Conservation (phyloP, 2,888 invertebrate species). For the Saturnia pavonia region DNA sequence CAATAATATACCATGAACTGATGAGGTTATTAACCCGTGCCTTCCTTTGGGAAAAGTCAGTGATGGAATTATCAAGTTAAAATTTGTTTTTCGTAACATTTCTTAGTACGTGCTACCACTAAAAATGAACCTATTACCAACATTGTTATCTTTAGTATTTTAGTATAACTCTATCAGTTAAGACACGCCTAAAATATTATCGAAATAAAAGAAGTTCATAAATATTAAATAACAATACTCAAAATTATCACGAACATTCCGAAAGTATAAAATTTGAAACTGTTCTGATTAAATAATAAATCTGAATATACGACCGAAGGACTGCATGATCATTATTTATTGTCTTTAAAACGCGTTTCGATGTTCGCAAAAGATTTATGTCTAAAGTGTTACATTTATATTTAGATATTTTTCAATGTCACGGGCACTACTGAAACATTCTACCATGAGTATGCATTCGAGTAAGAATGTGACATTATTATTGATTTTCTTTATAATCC, state of each 20-base stretch:
- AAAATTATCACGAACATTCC: not conserved
- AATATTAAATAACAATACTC: not conserved
- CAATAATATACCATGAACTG: no score
- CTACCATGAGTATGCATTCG: conserved; percentile 16
- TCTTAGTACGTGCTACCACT: not conserved
- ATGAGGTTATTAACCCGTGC: no score
- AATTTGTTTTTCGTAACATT: not conserved
- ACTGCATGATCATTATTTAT: conserved; percentile 33
- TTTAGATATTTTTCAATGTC: conserved; percentile 37
- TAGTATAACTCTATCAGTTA: no score
- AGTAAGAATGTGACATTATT: conserved; percentile 1
- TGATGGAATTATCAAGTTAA: no score
- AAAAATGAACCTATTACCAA: not conserved
- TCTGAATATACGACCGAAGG: conserved; percentile 13
- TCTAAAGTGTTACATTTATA: conserved; percentile 24
- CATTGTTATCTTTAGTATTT: not conserved
- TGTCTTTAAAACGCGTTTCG: conserved; percentile 28
- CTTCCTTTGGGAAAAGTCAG: no score
- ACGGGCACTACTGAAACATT: conserved; percentile 24
- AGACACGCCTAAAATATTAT: not conserved
- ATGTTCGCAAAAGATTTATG: conserved; percentile 25
- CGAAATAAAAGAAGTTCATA: not conserved
- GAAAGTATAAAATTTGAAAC: conserved; percentile 12
- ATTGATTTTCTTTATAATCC: not conserved
- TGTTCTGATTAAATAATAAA: conserved; percentile 13